These are phyloP conservation scores for Gymnocheta viridis DNA, from an alignment of 2,888 invertebrate genomes.

Conservation along the genomic window DNA sequence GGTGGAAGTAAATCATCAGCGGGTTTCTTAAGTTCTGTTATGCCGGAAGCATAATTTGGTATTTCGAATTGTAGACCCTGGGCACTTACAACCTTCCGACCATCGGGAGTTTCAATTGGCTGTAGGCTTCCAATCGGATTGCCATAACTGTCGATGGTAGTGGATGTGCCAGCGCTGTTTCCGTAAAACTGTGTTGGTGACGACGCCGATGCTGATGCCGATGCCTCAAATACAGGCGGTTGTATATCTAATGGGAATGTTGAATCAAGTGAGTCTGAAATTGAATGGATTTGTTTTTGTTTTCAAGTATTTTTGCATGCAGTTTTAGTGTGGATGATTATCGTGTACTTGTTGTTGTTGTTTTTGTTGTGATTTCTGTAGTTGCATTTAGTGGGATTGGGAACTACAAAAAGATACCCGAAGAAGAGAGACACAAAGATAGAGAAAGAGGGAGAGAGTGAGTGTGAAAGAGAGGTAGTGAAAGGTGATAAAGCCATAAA, in stretches of 20 bases:
- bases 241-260: constrained; percentile 81
- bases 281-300: constrained; percentile 70
- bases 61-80: constrained; percentile 81
- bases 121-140: constrained; percentile 79
- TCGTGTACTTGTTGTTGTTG: not conserved
- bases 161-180: not conserved
- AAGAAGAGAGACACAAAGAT: not conserved
- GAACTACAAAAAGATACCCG: constrained; percentile 33
- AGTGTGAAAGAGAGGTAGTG: not conserved
- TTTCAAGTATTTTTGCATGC: constrained; percentile 54
- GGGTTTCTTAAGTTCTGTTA: constrained; percentile 81
- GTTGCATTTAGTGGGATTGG: not conserved
- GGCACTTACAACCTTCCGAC: constrained; percentile 79
- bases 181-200: not conserved
- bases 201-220: not conserved
- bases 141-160: constrained; percentile 79
- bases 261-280: constrained; percentile 80
- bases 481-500: not conserved
- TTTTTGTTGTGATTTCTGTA: constrained; percentile 41
- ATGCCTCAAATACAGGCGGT: constrained; percentile 73
- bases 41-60: constrained; percentile 82
- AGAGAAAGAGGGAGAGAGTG: not conserved
- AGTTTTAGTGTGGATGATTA: constrained; percentile 25
- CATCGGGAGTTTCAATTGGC: constrained; percentile 80
- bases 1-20: constrained; percentile 80